These are phyloP conservation scores for Taphrorychus bicolor DNA, from an alignment of 2,888 invertebrate genomes.

Conservation along the genomic window DNA sequence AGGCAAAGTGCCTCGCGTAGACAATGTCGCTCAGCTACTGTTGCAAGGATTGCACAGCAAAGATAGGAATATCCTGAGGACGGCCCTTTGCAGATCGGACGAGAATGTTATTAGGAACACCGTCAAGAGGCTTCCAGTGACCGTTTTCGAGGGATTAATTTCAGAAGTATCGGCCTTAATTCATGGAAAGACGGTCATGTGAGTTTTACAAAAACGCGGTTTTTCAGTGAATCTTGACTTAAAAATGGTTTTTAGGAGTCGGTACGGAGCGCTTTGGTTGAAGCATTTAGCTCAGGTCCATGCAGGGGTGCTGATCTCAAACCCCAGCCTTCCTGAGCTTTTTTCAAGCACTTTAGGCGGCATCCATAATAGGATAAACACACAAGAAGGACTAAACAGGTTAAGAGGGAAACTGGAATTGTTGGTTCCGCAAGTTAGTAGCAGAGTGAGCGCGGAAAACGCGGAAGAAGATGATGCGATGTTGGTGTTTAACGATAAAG, in stretches of 20 bases:
- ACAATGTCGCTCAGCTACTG: constrained; percentile 81
- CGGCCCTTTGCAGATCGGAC: constrained; percentile 74
- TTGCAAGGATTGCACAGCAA: constrained; percentile 87
- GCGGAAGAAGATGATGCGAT: constrained; percentile 57
- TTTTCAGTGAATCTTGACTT: not conserved
- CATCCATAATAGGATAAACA: constrained; percentile 64
- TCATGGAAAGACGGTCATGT: constrained; percentile 73
- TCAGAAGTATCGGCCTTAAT: constrained; percentile 75
- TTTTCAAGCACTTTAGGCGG: constrained; percentile 66
- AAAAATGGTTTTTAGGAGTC: constrained; percentile 58
- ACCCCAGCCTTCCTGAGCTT: constrained; percentile 65
- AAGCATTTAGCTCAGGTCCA: constrained; percentile 66
- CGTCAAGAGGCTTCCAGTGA: constrained; percentile 76
- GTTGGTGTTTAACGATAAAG: constrained; percentile 66
- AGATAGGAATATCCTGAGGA: constrained; percentile 75
- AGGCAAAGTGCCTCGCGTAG: constrained; percentile 64
- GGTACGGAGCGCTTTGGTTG: constrained; percentile 67
- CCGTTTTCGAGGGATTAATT: constrained; percentile 75
- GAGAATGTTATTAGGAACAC: constrained; percentile 75
- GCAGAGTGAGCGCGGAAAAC: constrained; percentile 44
- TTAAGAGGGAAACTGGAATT: constrained; percentile 69
- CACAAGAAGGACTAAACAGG: constrained; percentile 64
- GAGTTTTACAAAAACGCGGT: constrained; percentile 55
- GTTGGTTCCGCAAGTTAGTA: constrained; percentile 63
- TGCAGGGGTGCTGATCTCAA: constrained; percentile 68